These are phyloP conservation scores for Drosophila ezoana DNA, from an alignment of 2,888 invertebrate genomes.

Conservation along the genomic window DNA sequence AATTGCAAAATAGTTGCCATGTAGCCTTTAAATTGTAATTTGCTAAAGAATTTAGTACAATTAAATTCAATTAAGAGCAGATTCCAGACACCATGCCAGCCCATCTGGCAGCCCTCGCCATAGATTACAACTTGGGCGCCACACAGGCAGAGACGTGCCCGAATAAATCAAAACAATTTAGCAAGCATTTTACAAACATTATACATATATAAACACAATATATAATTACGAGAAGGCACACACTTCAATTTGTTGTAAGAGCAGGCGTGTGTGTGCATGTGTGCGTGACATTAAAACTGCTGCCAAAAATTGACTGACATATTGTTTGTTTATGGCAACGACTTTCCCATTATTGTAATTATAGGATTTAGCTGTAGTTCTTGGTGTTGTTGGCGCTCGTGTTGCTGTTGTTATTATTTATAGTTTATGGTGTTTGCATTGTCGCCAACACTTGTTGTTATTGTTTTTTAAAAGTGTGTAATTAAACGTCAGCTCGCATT, in stretches of 20 bases:
- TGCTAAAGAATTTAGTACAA: slow-evolving; percentile 62
- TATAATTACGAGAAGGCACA: slow-evolving; percentile 37
- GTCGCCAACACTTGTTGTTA: slow-evolving; percentile 16
- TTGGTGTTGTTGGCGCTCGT: slow-evolving; percentile 3
- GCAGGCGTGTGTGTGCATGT: neutral
- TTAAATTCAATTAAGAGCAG: slow-evolving; percentile 64
- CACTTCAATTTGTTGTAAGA: neutral
- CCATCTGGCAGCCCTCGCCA: slow-evolving; percentile 21
- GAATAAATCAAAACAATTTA: slow-evolving; percentile 50
- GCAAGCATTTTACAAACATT: slow-evolving; percentile 38
- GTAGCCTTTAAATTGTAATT: slow-evolving; percentile 56
- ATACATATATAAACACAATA: slow-evolving; percentile 40
- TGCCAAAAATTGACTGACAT: slow-evolving; percentile 14
- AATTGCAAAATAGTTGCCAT: slow-evolving; percentile 61
- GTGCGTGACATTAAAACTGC: slow-evolving; percentile 13
- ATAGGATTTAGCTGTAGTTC: slow-evolving; percentile 12
- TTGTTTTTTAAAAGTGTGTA: slow-evolving; percentile 8
- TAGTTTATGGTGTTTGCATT: slow-evolving; percentile 22
- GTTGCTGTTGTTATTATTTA: slow-evolving; percentile 22
- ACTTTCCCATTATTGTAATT: slow-evolving; percentile 30
- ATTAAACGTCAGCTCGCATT: slow-evolving; percentile 23
- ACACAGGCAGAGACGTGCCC: slow-evolving; percentile 18
- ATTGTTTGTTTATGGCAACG: slow-evolving; percentile 29
- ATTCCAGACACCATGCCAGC: slow-evolving; percentile 11
- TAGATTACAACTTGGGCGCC: slow-evolving; percentile 6